A percentile compares a stretch with the other conserved stretches of the same genome.
Conservation (phyloP, 2,113 vertebrate species). For the Nettapus auritus region DNA sequence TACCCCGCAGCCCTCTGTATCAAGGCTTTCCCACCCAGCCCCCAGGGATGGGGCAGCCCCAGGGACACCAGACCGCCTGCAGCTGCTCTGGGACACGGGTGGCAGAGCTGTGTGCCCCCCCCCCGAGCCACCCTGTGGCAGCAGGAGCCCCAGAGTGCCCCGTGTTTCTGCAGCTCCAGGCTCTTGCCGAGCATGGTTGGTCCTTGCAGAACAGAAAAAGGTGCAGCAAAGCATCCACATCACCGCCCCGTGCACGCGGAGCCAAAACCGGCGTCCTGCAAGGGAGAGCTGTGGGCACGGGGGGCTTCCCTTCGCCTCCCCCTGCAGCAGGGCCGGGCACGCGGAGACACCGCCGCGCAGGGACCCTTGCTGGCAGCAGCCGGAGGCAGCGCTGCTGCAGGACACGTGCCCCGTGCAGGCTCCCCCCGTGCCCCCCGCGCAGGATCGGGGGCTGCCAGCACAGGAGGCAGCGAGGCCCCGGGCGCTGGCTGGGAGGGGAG, state of each 20-base stretch:
- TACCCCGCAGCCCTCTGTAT: background rate
- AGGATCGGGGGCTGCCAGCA: background rate
- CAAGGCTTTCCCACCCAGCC: background rate
- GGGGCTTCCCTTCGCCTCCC: background rate
- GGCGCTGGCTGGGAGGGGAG: background rate
- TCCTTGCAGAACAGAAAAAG: slow-evolving; percentile 21
- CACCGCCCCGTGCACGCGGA: background rate
- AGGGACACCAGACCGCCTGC: background rate
- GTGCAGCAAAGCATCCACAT: background rate
- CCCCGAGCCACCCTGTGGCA: background rate
- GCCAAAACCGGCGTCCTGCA: accelerated
- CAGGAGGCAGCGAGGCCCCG: background rate
- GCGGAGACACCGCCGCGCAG: background rate
- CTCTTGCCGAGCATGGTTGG: slow-evolving; percentile 31
- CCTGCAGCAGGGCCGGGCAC: accelerated
- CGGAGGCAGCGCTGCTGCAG: background rate
- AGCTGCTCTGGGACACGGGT: background rate
- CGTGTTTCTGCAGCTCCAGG: slow-evolving; percentile 10
- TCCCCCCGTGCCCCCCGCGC: accelerated
- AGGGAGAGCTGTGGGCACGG: background rate
- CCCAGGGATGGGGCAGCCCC: background rate
- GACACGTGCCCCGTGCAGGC: background rate
- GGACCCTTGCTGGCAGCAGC: background rate
- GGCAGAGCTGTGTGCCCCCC: background rate
- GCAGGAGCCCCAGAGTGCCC: background rate